These are phyloP conservation scores for Drosophila colorata DNA, from an alignment of 2,888 invertebrate genomes.

Conservation along the genomic window DNA sequence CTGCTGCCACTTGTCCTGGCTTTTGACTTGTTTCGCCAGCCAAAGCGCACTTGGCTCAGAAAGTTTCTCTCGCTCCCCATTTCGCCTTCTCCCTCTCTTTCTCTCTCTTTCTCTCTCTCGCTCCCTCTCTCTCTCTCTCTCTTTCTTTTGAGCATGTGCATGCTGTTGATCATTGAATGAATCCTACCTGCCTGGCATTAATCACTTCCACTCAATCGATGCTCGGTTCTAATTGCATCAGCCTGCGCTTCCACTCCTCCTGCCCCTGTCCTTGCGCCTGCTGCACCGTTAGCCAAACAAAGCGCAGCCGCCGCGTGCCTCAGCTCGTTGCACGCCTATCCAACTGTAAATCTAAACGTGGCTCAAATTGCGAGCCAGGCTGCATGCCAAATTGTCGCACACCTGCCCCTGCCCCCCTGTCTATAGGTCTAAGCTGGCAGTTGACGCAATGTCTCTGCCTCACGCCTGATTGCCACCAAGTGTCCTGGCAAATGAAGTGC, in stretches of 20 bases:
- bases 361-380: constrained; percentile 61
- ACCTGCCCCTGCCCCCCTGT: constrained; percentile 42
- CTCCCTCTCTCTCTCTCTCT: neutral
- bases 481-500: constrained; percentile 55
- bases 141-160: neutral
- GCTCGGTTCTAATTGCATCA: constrained; percentile 61
- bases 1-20: constrained; percentile 66
- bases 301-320: constrained; percentile 45
- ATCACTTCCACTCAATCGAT: constrained; percentile 67
- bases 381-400: constrained; percentile 46
- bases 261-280: constrained; percentile 3
- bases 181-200: constrained; percentile 49
- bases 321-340: constrained; percentile 13
- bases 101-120: neutral
- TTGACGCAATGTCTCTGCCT: constrained; percentile 14
- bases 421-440: constrained; percentile 9
- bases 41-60: constrained; percentile 45
- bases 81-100: neutral
- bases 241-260: constrained; percentile 4
- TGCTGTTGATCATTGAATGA: constrained; percentile 14
- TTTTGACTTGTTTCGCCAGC: constrained; percentile 57
- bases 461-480: constrained; percentile 56
- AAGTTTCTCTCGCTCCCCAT: constrained; percentile 26
- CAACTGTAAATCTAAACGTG: constrained; percentile 62
- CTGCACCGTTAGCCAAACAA: constrained; percentile 54